Evolutionary conservation across 2,113 vertebrate genomes (phyloP).

Genomic region (Indicator indicator): DNA sequence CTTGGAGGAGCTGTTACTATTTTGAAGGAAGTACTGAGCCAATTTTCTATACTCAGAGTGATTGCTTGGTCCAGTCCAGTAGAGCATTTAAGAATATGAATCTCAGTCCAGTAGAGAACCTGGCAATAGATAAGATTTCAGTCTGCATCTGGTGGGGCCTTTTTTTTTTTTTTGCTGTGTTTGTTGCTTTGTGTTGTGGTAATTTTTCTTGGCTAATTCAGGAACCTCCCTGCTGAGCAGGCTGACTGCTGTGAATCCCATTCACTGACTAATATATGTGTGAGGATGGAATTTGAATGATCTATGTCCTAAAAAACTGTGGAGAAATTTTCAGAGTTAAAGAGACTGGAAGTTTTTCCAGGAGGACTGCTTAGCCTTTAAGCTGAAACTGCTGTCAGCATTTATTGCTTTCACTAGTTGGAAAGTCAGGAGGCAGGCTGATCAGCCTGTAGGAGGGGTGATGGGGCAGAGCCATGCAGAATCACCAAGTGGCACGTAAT

Average conservation of each 20-base stretch:
- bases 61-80: not conserved
- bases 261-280: not conserved
- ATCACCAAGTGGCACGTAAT: too few relatives aligned
- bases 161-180: too few relatives aligned
- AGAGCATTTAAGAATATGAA: not conserved
- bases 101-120: not conserved
- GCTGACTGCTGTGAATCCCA: conserved; percentile 2
- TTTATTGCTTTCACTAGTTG: not conserved
- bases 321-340: not conserved
- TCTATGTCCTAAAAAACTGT: not conserved
- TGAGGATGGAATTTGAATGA: conserved; percentile 12
- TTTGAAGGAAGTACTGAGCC: not conserved
- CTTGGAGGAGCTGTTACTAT: not conserved
- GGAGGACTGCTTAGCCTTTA: not conserved
- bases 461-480: too few relatives aligned
- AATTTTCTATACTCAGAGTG: not conserved
- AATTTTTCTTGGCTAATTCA: conserved; percentile 21
- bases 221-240: not conserved
- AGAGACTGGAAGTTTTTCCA: not conserved
- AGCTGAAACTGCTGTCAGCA: not conserved
- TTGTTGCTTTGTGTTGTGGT: not conserved
- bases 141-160: not conserved
- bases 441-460: too few relatives aligned
- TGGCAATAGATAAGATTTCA: not conserved
- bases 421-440: not conserved